Base-by-base conservation (phyloP, 2,113 vertebrate genomes). In the Chloropsis cyanopogon region DNA sequence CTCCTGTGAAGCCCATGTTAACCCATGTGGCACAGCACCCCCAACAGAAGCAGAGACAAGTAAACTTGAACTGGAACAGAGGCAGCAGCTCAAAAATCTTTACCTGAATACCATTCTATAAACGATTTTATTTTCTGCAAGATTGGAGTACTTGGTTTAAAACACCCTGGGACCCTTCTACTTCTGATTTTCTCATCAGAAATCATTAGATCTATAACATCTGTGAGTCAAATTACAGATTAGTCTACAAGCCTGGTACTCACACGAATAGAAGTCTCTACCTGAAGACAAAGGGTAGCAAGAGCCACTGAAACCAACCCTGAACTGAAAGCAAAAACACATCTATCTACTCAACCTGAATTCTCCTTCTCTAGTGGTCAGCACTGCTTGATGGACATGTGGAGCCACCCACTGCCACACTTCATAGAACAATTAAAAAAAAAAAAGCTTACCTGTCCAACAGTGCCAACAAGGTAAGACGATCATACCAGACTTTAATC, bases 401-500 rank as follows among this genome's bases (percentile, higher is more conserved):
- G 5, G 63, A 82, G 12, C 20, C 16, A 65, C 2, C 7, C 39
- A 25, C 14, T 29, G 3, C 7, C 60, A 69, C 22, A 29, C 6
- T 26, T 60, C 14, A 4, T 1, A 50, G 5, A 71, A 18, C 2
- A 77, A 26, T 35, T 73, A 57, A 28, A 3, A 72, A 73, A 56
- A 31, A 57, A 21, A 17, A 52, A 9, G 14, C 96, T 98, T 97
- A 99, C 99, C 99, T 98, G 97, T 99, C 99, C 64, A 99, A 69
- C 42, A 99, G 88, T 4, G 99, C 98, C 91, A 99, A 50, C 92
- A 99, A 97, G 50, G 99, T 97, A 49, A 99, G 98, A 12, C 99
- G 98, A 96, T 99, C 98, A 11, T 99, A 99, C 97, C 99, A 98
- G 96, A 99, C 97, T 96, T 98, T 99, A 93, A 99, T 98, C 99